Evolutionary conservation across 1,140 invertebrate genomes (phyloP).

Genomic region (Pseudomyrmex concolor): DNA sequence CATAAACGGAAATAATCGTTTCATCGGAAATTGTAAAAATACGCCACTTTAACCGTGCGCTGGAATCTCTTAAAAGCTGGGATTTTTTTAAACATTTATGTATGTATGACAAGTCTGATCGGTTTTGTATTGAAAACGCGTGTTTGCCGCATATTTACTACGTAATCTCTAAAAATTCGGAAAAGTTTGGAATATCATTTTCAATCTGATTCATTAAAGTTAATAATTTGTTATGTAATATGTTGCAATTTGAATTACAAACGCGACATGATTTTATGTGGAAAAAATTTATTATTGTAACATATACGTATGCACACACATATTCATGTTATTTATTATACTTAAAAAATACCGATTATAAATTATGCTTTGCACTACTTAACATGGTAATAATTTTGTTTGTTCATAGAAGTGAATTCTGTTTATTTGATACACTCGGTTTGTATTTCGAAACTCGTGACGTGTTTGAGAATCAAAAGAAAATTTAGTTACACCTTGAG

Average conservation of each 20-base stretch:
- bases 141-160: not conserved
- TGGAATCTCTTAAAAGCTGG: conserved; percentile 25
- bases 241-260: not conserved
- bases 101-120: not conserved
- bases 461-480: not conserved
- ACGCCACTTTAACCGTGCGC: conserved; percentile 39
- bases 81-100: not conserved
- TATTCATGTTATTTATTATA: too few species aligned
- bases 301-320: too few species aligned
- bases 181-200: not conserved
- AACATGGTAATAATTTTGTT: not conserved
- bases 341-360: not conserved
- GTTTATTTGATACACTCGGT: not conserved
- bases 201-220: not conserved
- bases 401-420: not conserved
- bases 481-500: conserved; percentile 18
- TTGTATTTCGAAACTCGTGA: not conserved
- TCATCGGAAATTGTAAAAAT: conserved; percentile 43
- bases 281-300: not conserved
- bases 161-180: not conserved
- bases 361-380: not conserved
- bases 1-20: conserved; percentile 71
- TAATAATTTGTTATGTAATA: not conserved
- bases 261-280: too few species aligned
- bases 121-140: conserved; percentile 6